Percentiles rank a stretch among this genome's conserved stretches.
Conservation (phyloP, 37 sponge, comb jelly and placozoan species). For the Lycopodina hypogea region DNA sequence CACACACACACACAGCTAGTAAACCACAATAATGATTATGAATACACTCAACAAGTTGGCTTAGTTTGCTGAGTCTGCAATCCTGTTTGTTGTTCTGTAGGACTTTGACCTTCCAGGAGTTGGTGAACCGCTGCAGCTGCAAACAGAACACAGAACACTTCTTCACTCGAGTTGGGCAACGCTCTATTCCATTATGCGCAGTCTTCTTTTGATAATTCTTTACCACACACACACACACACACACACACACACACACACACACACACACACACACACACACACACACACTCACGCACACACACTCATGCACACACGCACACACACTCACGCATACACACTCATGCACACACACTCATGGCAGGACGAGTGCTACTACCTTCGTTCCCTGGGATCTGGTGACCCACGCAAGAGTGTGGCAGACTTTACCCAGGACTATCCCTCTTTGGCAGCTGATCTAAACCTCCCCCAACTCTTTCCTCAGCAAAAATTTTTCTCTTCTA, state of each 20-base stretch:
- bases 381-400: constrained; percentile 55
- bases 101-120: constrained; percentile 77
- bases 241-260: too few relatives aligned
- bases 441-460: constrained; percentile 62
- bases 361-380: constrained; percentile 85
- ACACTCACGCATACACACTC: neutral
- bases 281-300: too few relatives aligned
- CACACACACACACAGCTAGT: too few relatives aligned
- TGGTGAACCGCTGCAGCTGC: constrained; percentile 56
- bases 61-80: too few relatives aligned
- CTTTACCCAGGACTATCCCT: constrained; percentile 72
- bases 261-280: too few relatives aligned
- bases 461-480: constrained; percentile 67
- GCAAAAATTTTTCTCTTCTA: constrained; percentile 75
- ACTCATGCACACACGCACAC: too few relatives aligned
- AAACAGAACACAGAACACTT: constrained; percentile 49
- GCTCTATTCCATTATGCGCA: neutral
- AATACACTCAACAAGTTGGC: too few relatives aligned
- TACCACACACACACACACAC: too few relatives aligned
- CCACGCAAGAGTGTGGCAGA: constrained; percentile 77
- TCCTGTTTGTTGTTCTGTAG: constrained; percentile 24
- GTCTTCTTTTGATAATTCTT: neutral
- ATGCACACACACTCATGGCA: neutral
- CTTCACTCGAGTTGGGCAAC: constrained; percentile 41
- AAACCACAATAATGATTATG: too few relatives aligned